phyloP scores from a whole-genome alignment of 1,140 invertebrate species.

The Phthorimaea operculella region DNA sequence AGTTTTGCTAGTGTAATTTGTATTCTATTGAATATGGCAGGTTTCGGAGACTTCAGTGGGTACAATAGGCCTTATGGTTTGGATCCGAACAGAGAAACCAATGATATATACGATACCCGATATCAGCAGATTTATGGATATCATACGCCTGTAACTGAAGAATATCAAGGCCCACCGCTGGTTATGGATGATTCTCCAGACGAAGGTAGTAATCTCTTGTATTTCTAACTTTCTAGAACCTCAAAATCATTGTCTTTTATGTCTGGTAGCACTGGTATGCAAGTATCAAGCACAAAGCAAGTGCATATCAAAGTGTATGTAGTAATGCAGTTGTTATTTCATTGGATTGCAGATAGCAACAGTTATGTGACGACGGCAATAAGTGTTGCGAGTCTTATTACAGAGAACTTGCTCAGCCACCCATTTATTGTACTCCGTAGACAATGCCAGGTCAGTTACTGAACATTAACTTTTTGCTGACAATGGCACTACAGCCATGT shows the following conservation, averaged over 20 bases:
- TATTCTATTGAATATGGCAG: conserved; percentile 40
- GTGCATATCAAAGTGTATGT: background rate
- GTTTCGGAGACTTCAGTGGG: conserved; percentile 58
- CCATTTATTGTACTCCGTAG: conserved; percentile 91
- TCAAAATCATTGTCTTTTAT: background rate
- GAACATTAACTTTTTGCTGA: too few relatives aligned
- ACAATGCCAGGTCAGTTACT: conserved; percentile 85
- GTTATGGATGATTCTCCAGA: conserved; percentile 65
- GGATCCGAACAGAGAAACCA: conserved; percentile 56
- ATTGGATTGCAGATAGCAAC: conserved; percentile 56
- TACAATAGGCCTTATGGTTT: conserved; percentile 56
- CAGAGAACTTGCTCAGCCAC: conserved; percentile 91
- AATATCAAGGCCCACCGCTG: conserved; percentile 55
- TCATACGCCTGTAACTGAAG: conserved; percentile 55
- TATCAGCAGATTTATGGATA: conserved; percentile 64
- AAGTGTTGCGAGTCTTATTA: conserved; percentile 80
- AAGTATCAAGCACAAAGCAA: background rate
- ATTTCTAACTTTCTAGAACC: background rate
- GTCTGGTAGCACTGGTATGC: background rate
- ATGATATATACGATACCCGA: conserved; percentile 59
- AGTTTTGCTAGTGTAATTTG: conserved; percentile 6
- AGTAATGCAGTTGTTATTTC: background rate
- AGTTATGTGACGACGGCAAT: conserved; percentile 79
- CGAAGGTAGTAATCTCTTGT: conserved; percentile 66
- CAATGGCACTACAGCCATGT: too few relatives aligned